A percentile compares a stretch with the other conserved stretches of the same genome.
phyloP scores from a whole-genome alignment of 1,140 invertebrate genomes.

The Drosophila setifemur region DNA sequence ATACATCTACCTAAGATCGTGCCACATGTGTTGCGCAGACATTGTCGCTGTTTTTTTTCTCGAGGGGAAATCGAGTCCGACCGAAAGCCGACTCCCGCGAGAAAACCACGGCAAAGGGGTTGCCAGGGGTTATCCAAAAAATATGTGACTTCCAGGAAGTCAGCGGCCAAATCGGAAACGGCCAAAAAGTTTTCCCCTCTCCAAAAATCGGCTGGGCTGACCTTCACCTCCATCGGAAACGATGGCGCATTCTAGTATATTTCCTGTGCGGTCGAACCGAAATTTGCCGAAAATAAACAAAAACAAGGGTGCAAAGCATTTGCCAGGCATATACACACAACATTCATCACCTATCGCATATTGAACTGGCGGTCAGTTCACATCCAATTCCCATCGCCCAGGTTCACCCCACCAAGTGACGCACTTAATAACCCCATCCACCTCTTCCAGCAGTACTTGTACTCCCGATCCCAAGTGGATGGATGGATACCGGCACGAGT shows the following conservation, averaged over 20 bases:
- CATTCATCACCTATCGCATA: conserved; percentile 8
- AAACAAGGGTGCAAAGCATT: conserved; percentile 41
- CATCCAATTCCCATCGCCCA: conserved; percentile 14
- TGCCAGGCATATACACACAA: conserved; percentile 35
- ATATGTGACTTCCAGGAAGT: conserved; percentile 26
- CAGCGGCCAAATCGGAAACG: conserved; percentile 22
- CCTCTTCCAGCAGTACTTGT: neutral
- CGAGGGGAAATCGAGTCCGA: conserved; percentile 12
- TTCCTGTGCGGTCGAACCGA: conserved; percentile 26
- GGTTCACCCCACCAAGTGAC: conserved; percentile 29
- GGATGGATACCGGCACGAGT: conserved; percentile 48
- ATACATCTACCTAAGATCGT: conserved; percentile 56
- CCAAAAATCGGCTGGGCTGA: neutral
- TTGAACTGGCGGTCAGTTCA: conserved; percentile 14
- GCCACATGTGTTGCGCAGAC: conserved; percentile 72
- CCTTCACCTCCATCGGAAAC: conserved; percentile 33
- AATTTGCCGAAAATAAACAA: conserved; percentile 30
- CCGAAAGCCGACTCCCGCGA: conserved; percentile 13
- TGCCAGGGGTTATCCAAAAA: conserved; percentile 31
- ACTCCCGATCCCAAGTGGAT: neutral
- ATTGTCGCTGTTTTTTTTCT: conserved; percentile 9
- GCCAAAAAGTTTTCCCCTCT: conserved; percentile 5
- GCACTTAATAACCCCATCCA: conserved; percentile 26
- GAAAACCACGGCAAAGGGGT: conserved; percentile 1
- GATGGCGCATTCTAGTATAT: conserved; percentile 30